Base-by-base conservation (phyloP, 2,888 invertebrate genomes). In the Gymnoscelis rufifasciata region DNA sequence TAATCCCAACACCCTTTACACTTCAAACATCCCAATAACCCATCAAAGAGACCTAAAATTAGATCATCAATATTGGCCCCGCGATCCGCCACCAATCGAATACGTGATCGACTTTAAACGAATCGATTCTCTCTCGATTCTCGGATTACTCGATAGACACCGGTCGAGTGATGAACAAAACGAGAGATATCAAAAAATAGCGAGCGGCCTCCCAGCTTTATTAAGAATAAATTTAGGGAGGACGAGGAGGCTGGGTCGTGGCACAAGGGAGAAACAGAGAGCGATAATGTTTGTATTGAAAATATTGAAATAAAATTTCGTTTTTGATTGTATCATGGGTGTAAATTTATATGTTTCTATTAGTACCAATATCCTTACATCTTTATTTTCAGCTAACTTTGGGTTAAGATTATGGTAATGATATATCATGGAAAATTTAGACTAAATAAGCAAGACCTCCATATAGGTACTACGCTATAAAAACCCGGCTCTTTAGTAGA, bases 161-260 rank as follows among this genome's bases (percentile, higher is more conserved):
- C 71, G 66, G 67, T 61, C 69, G 69, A 73, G 64, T 6, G n/a
- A 74, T 70, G 78, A 73, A 66, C 78, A 74, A 78, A 80, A 75
- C 78, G 78, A 74, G 78, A 82, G 78, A 81, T 84, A 83, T 83
- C 78, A 84, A 87, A 81, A 83, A 84, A 84, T 76, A 84, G 79
- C 66, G 73, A 66, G 71, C 78, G 76, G 71, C 74, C 81, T 78
- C 75, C 74, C 75, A 60, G 68, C 84, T 87, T 87, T 87, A 87
- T 87, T 87, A 87, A 84, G 87, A 86, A 87, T 87, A 87, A 84
- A 87, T 87, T 87, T 86, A 78, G 81, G 79, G 77, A 71, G 71
- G 71, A 61, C 67, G 69, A 54, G 60, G 72, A 67, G 61, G 42
- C 38, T 36, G 51, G 48, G 23, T 33, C 6, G 15, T 38, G 62